Evolutionary conservation across 2,888 invertebrate species (phyloP).

Genomic region (Neuroscelio doddi): DNA sequence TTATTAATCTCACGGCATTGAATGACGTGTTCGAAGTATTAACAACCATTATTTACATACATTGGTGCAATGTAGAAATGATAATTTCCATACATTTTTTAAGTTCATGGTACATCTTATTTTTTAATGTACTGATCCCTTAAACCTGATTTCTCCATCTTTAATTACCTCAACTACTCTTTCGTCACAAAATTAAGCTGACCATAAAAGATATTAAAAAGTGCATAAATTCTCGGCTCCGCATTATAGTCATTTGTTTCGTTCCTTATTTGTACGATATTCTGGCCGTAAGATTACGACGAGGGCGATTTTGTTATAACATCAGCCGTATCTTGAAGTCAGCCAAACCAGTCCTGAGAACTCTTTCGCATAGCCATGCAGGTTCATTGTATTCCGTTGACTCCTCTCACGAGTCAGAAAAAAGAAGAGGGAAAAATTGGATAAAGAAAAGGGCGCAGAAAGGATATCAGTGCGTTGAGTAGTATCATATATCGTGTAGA

Average conservation of each 20-base stretch:
- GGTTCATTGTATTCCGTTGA: conserved; percentile 42
- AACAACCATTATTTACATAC: conserved; percentile 6
- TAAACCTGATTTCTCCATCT: conserved; percentile 15
- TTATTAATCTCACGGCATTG: too few species aligned
- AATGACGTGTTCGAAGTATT: not conserved
- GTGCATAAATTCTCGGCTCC: too few species aligned
- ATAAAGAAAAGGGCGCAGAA: too few species aligned
- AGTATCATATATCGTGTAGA: too few species aligned
- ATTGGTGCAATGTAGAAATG: conserved; percentile 7
- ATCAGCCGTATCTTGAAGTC: conserved; percentile 34
- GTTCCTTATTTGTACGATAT: conserved; percentile 9
- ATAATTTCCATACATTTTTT: not conserved
- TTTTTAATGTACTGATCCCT: conserved; percentile 1
- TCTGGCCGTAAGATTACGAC: conserved; percentile 26
- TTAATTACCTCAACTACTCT: conserved; percentile 10
- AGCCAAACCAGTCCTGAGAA: conserved; percentile 43
- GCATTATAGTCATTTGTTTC: too few species aligned
- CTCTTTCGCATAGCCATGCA: conserved; percentile 41
- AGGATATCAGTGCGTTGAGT: too few species aligned
- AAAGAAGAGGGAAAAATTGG: conserved; percentile 2
- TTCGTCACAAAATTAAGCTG: conserved; percentile 23
- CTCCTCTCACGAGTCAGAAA: conserved; percentile 36
- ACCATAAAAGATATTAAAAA: conserved; percentile 6
- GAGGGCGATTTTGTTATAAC: conserved; percentile 41
- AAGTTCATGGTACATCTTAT: too few species aligned